Evolutionary conservation across 2,888 invertebrate genomes (phyloP), one percentile per base, ranked within the genome.

Genomic region (Cyrtodaria siliqua): DNA sequence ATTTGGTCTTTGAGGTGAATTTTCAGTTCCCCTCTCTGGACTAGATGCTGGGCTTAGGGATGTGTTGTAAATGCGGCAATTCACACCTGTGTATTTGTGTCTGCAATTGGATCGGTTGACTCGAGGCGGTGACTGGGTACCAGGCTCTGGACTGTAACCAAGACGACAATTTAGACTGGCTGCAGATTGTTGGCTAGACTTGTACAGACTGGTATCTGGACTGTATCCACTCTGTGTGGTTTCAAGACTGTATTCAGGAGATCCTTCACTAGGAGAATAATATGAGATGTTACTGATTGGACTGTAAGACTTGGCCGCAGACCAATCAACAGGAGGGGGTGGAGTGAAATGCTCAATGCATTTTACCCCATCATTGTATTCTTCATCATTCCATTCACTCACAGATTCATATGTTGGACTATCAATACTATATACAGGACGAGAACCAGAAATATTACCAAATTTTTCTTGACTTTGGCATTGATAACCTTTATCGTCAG

Each of bases 361-460:
- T 50, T 84, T 88, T 3, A 77, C 82, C 8, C 86, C 87, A 14
- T 76, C 64, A 16, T 29, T 75, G 55, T 84, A 84, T 29, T 87
- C 79, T n/a, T 88, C 86, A 23, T 79, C 55, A 14, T 78, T 78
- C 87, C 87, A 86, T 1, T 83, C 80, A 3, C 77, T 73, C 18
- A 86, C 78, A 57, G 67, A 53, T 9, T 78, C 55, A 62, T 91
- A 91, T 14, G 90, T 88, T 24, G 91, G 91, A 75, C 91, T 91
- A 66, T 91, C 87, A 26, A 91, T 89, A 68, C 91, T 90, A 74
- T 87, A 91, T 16, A 79, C 27, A 33, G 70, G 70, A 38, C 56
- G 38, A 9, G 16, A 12, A 27, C 14, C 33, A 60, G 44, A 14
- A 20, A 49, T 8, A 49, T 49, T 14, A 14, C 23, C 23, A 27